These are phyloP conservation scores for Pseudomyrmex dendroicus DNA, from an alignment of 1,140 invertebrate species.

Conservation along the genomic window DNA sequence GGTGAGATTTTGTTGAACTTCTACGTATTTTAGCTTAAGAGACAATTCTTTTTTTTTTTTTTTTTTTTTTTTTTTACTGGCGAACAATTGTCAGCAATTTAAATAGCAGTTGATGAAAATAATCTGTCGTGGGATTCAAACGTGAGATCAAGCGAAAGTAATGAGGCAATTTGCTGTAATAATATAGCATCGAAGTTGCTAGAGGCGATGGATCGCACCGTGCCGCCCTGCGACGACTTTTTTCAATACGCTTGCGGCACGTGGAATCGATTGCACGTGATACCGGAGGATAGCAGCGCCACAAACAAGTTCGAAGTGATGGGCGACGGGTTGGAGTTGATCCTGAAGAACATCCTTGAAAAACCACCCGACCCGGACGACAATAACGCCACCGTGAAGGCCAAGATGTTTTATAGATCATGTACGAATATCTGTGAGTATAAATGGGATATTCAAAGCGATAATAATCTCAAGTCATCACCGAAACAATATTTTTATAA, in stretches of 20 bases:
- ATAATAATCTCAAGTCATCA: background rate
- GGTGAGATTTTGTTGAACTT: conserved; percentile 81
- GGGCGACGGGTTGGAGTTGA: conserved; percentile 94
- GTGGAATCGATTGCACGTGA: conserved; percentile 95
- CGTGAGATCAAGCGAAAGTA: background rate
- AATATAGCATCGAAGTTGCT: conserved; percentile 92
- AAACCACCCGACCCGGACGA: conserved; percentile 88
- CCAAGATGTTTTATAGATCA: conserved; percentile 93
- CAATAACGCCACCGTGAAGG: conserved; percentile 91
- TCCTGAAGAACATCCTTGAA: conserved; percentile 92
- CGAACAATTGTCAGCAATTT: background rate
- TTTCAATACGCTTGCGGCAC: conserved; percentile 96
- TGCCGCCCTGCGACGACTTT: conserved; percentile 94
- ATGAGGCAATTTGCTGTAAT: background rate
- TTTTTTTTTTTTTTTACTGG: background rate
- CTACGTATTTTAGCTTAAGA: background rate
- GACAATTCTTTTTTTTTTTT: conserved; percentile 13
- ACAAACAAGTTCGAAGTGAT: conserved; percentile 96
- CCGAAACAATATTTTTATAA: too few relatives aligned
- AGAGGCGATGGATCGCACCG: conserved; percentile 92
- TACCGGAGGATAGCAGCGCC: conserved; percentile 94
- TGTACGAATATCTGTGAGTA: conserved; percentile 95
- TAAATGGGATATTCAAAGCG: conserved; percentile 56
- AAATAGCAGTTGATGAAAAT: background rate
- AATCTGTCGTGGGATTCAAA: background rate